phyloP scores from a whole-genome alignment of 2,888 invertebrate genomes.

The Ornithoptera alexandrae region DNA sequence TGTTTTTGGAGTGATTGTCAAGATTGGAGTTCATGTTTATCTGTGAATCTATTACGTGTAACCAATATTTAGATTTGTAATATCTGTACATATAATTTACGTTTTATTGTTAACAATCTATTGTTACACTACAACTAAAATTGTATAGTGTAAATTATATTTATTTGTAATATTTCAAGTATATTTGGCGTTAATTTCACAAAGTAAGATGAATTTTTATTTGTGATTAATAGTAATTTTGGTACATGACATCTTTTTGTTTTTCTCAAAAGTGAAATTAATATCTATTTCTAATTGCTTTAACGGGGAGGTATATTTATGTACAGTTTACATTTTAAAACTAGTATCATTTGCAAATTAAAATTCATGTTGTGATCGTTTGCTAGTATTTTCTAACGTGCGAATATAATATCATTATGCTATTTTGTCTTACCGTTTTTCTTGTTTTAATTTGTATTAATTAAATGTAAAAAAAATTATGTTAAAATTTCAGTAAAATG shows the following conservation, averaged over 20 bases:
- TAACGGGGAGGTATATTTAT: not conserved
- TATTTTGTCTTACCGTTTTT: not conserved
- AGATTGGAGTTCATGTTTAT: conserved; percentile 3
- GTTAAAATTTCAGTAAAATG: conserved; percentile 79
- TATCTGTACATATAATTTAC: conserved; percentile 21
- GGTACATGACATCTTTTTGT: not conserved
- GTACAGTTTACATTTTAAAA: not conserved
- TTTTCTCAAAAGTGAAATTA: not conserved
- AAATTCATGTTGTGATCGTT: conserved; percentile 3
- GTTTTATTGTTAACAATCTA: conserved; percentile 20
- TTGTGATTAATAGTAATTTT: not conserved
- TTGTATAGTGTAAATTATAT: conserved; percentile 14
- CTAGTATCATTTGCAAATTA: not conserved
- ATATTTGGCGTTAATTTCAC: conserved; percentile 8
- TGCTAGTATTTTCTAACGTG: not conserved
- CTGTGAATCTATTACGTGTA: conserved; percentile 28
- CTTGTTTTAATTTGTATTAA: not conserved
- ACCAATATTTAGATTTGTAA: conserved; percentile 26
- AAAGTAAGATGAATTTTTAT: conserved; percentile 17
- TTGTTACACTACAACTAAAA: conserved; percentile 17
- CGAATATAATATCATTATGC: no score
- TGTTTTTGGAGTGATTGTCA: not conserved
- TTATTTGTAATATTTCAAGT: not conserved
- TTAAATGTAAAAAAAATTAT: not conserved
- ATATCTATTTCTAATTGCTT: not conserved